Percentiles rank a stretch among this genome's conserved stretches.
Conservation (phyloP, 2,113 vertebrate genomes). For the Engraulis encrasicolus region DNA sequence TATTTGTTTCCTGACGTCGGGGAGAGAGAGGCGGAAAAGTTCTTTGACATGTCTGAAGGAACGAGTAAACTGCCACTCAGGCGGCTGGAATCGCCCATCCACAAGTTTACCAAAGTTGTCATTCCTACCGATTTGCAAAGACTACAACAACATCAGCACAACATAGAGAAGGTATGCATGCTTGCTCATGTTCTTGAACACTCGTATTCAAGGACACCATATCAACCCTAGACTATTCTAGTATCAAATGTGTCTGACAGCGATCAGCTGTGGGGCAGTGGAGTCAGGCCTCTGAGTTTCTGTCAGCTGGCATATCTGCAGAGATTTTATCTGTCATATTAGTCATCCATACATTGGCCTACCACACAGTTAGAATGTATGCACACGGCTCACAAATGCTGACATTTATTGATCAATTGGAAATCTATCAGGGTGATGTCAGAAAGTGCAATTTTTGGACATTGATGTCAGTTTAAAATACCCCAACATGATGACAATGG, state of each 20-base stretch:
- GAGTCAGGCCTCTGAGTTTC: neutral
- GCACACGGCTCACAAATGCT: neutral
- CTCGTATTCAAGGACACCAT: too few relatives aligned
- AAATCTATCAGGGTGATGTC: neutral
- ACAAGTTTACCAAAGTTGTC: constrained; percentile 96
- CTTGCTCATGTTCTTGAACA: neutral
- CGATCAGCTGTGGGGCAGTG: neutral
- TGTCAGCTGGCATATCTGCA: too few relatives aligned
- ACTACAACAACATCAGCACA: constrained; percentile 92
- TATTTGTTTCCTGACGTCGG: neutral
- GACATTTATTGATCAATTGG: neutral
- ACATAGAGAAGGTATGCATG: constrained; percentile 91
- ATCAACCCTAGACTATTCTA: too few relatives aligned
- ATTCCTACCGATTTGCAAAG: constrained; percentile 96
- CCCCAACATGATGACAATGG: neutral
- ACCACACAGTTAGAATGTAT: neutral
- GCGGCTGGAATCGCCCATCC: constrained; percentile 89
- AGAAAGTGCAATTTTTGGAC: neutral
- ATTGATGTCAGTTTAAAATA: neutral
- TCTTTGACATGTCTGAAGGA: constrained; percentile 82
- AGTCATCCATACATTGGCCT: neutral
- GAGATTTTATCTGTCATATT: neutral
- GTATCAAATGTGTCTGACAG: too few relatives aligned
- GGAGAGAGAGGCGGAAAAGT: constrained; percentile 59
- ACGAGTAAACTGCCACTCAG: constrained; percentile 87